Evolutionary conservation across 2,113 vertebrate species (phyloP).

Genomic region (Mastomys natalensis): DNA sequence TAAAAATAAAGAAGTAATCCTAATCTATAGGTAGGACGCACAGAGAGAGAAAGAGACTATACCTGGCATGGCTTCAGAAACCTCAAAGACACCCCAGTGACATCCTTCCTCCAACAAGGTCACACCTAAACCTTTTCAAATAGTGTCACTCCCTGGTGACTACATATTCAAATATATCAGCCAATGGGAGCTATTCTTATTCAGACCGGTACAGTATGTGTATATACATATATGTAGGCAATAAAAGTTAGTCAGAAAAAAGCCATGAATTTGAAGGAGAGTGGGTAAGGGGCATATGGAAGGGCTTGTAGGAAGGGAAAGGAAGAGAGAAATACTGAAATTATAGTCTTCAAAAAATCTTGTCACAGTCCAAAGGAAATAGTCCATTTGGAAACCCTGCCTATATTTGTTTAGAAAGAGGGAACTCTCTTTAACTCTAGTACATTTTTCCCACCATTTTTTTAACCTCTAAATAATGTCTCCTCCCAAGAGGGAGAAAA

Average conservation of each 20-base stretch:
- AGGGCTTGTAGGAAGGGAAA: neutral
- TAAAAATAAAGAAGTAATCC: neutral
- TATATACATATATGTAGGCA: neutral
- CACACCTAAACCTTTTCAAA: neutral
- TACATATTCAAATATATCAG: neutral
- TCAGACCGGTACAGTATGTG: neutral
- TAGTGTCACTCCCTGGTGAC: neutral
- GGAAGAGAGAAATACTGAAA: neutral
- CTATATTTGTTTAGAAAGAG: conserved; percentile 31
- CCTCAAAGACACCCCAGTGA: neutral
- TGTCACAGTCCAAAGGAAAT: conserved; percentile 14
- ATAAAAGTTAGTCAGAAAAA: neutral
- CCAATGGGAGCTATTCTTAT: neutral
- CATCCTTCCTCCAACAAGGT: neutral
- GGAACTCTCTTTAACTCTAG: conserved; percentile 24
- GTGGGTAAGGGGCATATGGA: neutral
- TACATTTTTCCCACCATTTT: conserved; percentile 32
- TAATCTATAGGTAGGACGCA: neutral
- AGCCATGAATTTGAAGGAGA: neutral
- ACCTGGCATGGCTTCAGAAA: neutral
- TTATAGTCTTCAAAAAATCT: neutral
- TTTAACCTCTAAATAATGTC: conserved; percentile 43
- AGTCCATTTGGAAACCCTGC: neutral
- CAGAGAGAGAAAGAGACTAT: neutral
- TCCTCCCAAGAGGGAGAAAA: neutral